These are phyloP conservation scores for Sialia sialis DNA, from an alignment of 2,113 vertebrate species.

Conservation along the genomic window DNA sequence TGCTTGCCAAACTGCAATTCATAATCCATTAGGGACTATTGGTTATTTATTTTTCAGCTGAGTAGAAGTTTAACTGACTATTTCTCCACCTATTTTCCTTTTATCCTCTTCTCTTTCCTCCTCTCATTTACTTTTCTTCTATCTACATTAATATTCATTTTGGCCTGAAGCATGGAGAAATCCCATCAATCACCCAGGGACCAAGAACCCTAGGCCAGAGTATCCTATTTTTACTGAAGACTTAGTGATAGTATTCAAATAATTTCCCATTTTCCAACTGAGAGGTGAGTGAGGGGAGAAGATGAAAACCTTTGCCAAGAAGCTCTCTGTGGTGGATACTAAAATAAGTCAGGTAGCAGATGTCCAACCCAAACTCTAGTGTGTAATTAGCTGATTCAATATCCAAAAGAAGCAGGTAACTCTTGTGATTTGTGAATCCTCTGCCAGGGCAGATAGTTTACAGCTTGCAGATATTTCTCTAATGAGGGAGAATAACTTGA, in stretches of 20 bases:
- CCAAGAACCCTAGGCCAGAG: constrained; percentile 7
- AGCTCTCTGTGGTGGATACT: constrained; percentile 49
- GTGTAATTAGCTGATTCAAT: constrained; percentile 67
- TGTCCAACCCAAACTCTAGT: constrained; percentile 70
- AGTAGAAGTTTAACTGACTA: neutral
- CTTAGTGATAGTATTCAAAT: constrained; percentile 56
- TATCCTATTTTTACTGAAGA: constrained; percentile 37
- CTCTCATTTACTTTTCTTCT: neutral
- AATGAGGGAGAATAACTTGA: constrained; percentile 54
- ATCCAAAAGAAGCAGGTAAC: constrained; percentile 74
- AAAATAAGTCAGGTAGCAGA: constrained; percentile 72
- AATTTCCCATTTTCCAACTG: constrained; percentile 59
- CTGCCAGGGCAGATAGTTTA: constrained; percentile 66
- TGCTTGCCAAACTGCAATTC: constrained; percentile 56
- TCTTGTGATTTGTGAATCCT: constrained; percentile 65
- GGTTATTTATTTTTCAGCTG: constrained; percentile 52
- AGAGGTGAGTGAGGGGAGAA: constrained; percentile 51
- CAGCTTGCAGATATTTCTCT: constrained; percentile 59
- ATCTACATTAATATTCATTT: neutral
- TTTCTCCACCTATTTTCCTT: neutral
- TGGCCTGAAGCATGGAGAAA: constrained; percentile 20
- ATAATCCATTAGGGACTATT: constrained; percentile 30
- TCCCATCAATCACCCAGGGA: neutral
- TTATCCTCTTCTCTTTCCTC: neutral
- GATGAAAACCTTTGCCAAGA: constrained; percentile 62